Base-by-base conservation (phyloP, 1,140 invertebrate genomes). In the Schmidtea mediterranea region DNA sequence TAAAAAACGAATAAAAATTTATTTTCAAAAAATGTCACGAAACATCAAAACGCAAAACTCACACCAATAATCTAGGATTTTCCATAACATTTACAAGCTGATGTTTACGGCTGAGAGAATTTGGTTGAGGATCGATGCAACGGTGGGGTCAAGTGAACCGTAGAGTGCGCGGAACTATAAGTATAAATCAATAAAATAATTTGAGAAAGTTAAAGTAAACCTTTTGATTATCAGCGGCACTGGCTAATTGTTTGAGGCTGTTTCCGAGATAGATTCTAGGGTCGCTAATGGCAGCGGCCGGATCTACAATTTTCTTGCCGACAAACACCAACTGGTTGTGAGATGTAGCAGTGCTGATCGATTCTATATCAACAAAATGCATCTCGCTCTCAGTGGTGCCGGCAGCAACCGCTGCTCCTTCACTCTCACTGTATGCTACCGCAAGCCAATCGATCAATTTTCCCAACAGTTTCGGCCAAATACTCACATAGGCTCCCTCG, bases 281-380 rank as follows among this genome's bases (percentile, higher is more conserved):
- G 59, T 82, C 77, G 0, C 69, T 57, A 22, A 80, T 51, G 51
- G 62, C 73, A 68, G 71, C 66, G 66, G 68, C 48, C 16, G 77
- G 77, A 69, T 90, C 82, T 51, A 72, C 66, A 53, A 74, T 70
- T 23, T 70, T 66, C 60, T 75, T 76, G 43, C 74, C 75, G 0
- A 82, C 83, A 70, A 79, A 87, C 12, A 76, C 70, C 1, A 94
- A 69, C 60, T 86, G 79, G 12, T 79, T 78, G 61, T 82, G 92
- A 39, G 78, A 75, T 16, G 79, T 77, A 2, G 2, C 19, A 38
- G 13, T n/a, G 3, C 8, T 12, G 8, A 15, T 15, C 15, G n/a
- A 15, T 8, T 13, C 13, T 2, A 36, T 32, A 15, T 15, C 36
- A 8, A 36, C 24, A 12, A 36, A 13, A 48, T 36, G 13, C n/a